Percentiles rank a stretch among this genome's conserved stretches.
phyloP scores from a whole-genome alignment of 2,888 invertebrate species.

The Seira sanloemensis region DNA sequence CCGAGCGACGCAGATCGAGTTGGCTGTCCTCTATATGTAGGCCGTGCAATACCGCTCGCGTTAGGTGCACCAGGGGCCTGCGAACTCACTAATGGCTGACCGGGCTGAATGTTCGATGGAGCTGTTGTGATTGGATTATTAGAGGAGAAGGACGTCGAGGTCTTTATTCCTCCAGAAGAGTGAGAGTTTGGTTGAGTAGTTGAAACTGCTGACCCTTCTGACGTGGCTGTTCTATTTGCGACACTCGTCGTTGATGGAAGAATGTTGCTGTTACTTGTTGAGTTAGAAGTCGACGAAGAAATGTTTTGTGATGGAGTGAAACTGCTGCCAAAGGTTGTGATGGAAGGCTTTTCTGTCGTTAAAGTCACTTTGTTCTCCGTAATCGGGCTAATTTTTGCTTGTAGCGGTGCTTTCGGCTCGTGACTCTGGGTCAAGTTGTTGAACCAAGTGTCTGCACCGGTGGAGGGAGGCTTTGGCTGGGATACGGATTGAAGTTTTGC shows the following conservation, averaged over 20 bases:
- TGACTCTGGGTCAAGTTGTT: slow-evolving; percentile 71
- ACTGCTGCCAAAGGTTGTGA: background rate
- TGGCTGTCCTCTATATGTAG: slow-evolving; percentile 70
- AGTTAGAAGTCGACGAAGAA: background rate
- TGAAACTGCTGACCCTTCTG: background rate
- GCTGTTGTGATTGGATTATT: slow-evolving; percentile 31
- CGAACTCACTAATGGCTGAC: slow-evolving; percentile 24
- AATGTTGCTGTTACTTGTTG: background rate
- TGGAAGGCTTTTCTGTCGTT: slow-evolving; percentile 18
- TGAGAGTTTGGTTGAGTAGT: slow-evolving; percentile 39
- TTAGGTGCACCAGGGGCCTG: slow-evolving; percentile 16
- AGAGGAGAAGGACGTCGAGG: slow-evolving; percentile 45
- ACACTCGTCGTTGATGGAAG: background rate
- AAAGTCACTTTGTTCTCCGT: slow-evolving; percentile 35
- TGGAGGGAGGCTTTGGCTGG: slow-evolving; percentile 34
- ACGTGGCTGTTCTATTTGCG: background rate
- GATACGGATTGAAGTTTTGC: slow-evolving; percentile 32
- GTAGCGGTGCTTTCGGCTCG: slow-evolving; percentile 66
- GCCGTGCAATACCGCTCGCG: slow-evolving; percentile 70
- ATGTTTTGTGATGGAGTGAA: slow-evolving; percentile 20
- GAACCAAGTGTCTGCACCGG: slow-evolving; percentile 63
- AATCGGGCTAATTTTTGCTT: slow-evolving; percentile 65
- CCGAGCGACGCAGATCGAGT: slow-evolving; percentile 74
- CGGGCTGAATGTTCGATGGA: background rate
- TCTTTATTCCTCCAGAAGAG: slow-evolving; percentile 33